These are phyloP conservation scores for Hymenopus coronatus DNA, from an alignment of 2,888 invertebrate species.

Conservation along the genomic window DNA sequence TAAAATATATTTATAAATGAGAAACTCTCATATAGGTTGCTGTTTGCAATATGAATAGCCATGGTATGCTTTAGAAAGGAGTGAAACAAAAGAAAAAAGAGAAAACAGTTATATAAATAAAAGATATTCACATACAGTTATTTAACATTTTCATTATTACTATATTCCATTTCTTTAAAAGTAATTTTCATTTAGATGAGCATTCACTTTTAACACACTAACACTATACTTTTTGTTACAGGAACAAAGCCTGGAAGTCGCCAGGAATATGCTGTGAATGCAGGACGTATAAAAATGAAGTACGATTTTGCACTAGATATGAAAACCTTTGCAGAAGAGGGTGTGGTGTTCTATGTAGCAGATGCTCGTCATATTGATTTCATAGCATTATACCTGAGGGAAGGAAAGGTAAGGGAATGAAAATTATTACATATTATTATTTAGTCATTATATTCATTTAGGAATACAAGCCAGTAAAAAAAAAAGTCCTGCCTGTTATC, in stretches of 20 bases:
- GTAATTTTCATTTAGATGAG: neutral
- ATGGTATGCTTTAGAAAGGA: no score
- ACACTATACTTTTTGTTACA: slow-evolving; percentile 38
- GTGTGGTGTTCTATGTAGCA: slow-evolving; percentile 78
- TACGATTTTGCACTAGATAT: slow-evolving; percentile 77
- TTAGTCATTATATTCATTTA: no score
- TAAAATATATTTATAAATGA: no score
- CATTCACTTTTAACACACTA: neutral
- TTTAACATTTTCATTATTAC: no score
- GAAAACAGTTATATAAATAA: no score
- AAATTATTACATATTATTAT: neutral
- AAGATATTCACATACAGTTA: no score
- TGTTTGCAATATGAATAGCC: no score
- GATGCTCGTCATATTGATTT: slow-evolving; percentile 65
- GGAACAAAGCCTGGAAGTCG: slow-evolving; percentile 68
- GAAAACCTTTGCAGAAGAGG: slow-evolving; percentile 71
- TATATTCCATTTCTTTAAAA: no score
- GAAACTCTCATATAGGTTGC: no score
- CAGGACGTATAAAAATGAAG: slow-evolving; percentile 51
- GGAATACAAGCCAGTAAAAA: no score
- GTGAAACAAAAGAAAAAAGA: no score
- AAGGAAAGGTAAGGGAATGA: slow-evolving; percentile 59
- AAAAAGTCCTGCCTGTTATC: no score
- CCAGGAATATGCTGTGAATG: slow-evolving; percentile 4
- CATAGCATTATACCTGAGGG: slow-evolving; percentile 70